Conservation (phyloP, 2,888 invertebrate species). For the Drosophila rellima region DNA sequence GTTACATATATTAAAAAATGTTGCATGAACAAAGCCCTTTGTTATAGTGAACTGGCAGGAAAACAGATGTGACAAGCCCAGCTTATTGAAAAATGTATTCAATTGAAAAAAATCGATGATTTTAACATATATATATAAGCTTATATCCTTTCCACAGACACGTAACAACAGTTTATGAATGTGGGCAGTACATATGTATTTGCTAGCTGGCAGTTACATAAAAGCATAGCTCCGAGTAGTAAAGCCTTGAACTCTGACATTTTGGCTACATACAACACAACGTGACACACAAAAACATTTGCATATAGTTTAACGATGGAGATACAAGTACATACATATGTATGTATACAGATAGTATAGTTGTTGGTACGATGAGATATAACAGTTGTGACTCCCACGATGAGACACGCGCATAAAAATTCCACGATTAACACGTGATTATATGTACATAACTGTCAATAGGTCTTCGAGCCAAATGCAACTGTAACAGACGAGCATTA, state of each 20-base stretch:
- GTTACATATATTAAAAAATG: not conserved
- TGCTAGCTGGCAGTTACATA: slow-evolving; percentile 49
- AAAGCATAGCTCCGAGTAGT: slow-evolving; percentile 28
- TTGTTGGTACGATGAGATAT: not conserved
- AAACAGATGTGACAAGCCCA: slow-evolving; percentile 16
- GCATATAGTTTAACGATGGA: slow-evolving; percentile 22
- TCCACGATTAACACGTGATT: slow-evolving; percentile 76
- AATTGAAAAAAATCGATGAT: slow-evolving; percentile 38
- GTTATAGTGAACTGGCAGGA: slow-evolving; percentile 3
- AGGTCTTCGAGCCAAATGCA: slow-evolving; percentile 34
- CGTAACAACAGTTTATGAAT: not conserved
- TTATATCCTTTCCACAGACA: slow-evolving; percentile 2
- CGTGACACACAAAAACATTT: slow-evolving; percentile 49
- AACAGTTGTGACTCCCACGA: slow-evolving; percentile 48
- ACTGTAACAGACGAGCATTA: slow-evolving; percentile 22
- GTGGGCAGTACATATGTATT: slow-evolving; percentile 12
- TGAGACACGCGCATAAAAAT: slow-evolving; percentile 67
- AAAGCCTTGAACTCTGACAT: slow-evolving; percentile 75
- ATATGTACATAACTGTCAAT: slow-evolving; percentile 59
- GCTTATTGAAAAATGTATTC: slow-evolving; percentile 18
- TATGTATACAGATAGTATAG: slow-evolving; percentile 8
- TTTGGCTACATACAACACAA: slow-evolving; percentile 36
- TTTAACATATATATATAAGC: slow-evolving; percentile 20
- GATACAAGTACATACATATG: slow-evolving; percentile 1
- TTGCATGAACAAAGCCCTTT: slow-evolving; percentile 4